These are phyloP conservation scores for Stichopus horrens DNA, from an alignment of 53 echinoderm and acorn worm species.

Conservation along the genomic window DNA sequence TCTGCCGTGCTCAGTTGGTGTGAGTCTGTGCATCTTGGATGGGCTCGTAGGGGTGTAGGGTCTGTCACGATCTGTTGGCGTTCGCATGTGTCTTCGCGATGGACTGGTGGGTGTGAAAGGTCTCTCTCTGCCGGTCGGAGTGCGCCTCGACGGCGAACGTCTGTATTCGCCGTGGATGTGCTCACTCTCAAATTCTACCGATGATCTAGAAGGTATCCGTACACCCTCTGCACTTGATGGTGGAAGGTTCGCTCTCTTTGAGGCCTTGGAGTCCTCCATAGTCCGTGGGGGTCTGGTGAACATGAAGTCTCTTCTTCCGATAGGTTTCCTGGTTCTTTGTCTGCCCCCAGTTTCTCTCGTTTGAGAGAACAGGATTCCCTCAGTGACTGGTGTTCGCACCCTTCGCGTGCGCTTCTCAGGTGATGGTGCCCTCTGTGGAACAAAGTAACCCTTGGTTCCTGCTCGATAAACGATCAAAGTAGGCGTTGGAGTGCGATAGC, in stretches of 20 bases:
- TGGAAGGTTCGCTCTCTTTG: constrained; percentile 31
- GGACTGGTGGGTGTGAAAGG: constrained; percentile 15
- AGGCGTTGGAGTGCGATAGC: constrained; percentile 35
- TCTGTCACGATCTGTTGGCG: constrained; percentile 1
- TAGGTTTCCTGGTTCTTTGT: constrained; percentile 19
- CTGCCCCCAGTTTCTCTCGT: constrained; percentile 42
- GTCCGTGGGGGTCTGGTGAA: constrained; percentile 36
- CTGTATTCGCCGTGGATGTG: not conserved
- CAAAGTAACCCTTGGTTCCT: constrained; percentile 44
- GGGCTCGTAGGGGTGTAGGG: constrained; percentile 18
- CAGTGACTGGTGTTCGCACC: constrained; percentile 17
- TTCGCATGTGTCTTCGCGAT: not conserved
- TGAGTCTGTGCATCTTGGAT: not conserved
- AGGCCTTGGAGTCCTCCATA: constrained; percentile 27
- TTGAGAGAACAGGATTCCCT: constrained; percentile 4
- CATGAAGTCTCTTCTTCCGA: constrained; percentile 40
- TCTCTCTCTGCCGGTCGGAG: constrained; percentile 17
- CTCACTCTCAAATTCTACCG: not conserved
- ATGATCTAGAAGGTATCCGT: constrained; percentile 20
- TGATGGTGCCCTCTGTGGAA: constrained; percentile 28
- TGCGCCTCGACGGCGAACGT: constrained; percentile 23
- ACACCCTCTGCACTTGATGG: constrained; percentile 39
- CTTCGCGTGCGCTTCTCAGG: constrained; percentile 22
- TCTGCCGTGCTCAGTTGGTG: constrained; percentile 1
- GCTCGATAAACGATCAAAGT: constrained; percentile 36